Percentiles rank a stretch among this genome's conserved stretches.
Evolutionary conservation across 2,797 vertebrate genomes (phyloP).

Genomic region (Lophotriccus pileatus): DNA sequence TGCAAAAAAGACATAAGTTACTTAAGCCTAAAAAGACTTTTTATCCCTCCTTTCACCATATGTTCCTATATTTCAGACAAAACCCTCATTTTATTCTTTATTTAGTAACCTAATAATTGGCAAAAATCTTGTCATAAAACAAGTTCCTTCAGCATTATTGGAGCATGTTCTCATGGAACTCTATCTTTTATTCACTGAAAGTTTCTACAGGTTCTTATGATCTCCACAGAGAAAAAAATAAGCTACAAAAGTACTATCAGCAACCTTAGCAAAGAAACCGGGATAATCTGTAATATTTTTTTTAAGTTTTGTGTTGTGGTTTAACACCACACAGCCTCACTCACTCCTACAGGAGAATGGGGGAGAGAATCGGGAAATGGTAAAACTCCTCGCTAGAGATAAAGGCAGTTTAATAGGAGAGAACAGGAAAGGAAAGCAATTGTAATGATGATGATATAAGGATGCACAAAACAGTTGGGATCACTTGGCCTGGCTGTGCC

Average conservation of each 20-base stretch:
- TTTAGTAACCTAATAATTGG: conserved; percentile 2
- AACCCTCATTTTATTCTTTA: background rate
- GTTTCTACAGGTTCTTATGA: background rate
- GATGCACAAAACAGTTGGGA: background rate
- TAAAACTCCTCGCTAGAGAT: background rate
- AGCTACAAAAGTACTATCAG: background rate
- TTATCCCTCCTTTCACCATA: background rate
- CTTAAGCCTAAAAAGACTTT: background rate
- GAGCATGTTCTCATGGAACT: background rate
- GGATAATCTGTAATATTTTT: background rate
- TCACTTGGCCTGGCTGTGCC: background rate
- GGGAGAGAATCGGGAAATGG: background rate
- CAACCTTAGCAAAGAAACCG: background rate
- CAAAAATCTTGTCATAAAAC: conserved; percentile 5
- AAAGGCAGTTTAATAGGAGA: background rate
- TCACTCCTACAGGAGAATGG: accelerated
- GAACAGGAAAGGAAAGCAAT: background rate
- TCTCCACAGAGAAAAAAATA: background rate
- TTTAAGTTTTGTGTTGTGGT: background rate
- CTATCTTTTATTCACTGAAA: background rate
- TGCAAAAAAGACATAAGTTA: background rate
- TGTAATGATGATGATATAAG: background rate
- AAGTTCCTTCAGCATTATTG: background rate
- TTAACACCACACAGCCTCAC: background rate
- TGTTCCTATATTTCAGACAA: background rate